These are phyloP conservation scores for Irena cyanogastra DNA, from an alignment of 2,113 vertebrate genomes.

Conservation along the genomic window DNA sequence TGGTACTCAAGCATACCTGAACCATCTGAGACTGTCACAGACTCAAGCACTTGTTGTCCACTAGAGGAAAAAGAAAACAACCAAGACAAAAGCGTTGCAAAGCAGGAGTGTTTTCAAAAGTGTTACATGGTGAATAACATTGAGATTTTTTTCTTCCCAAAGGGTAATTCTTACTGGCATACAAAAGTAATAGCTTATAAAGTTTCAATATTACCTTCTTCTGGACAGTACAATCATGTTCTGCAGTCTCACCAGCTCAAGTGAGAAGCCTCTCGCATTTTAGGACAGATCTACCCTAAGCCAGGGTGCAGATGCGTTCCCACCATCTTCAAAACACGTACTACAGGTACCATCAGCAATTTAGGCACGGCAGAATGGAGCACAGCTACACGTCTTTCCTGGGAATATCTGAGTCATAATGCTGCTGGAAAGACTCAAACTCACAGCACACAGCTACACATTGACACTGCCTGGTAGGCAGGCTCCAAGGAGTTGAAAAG, in stretches of 20 bases:
- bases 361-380: not conserved
- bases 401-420: not conserved
- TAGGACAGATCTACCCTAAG: not conserved
- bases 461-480: not conserved
- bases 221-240: not conserved
- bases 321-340: not conserved
- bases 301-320: not conserved
- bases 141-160: not conserved
- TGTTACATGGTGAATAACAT: fast-evolving
- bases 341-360: not conserved
- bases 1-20: not conserved
- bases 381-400: not conserved
- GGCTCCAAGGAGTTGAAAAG: not conserved
- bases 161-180: not conserved
- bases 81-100: not conserved
- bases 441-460: fast-evolving
- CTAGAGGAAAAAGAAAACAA: not conserved
- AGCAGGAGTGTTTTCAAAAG: not conserved
- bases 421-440: not conserved
- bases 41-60: not conserved
- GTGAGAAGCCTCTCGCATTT: not conserved
- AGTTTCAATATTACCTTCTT: not conserved
- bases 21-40: not conserved
- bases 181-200: not conserved
- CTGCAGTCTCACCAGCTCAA: not conserved